Evolutionary conservation across 2,113 vertebrate species (phyloP).

Genomic region (Phasianus colchicus): DNA sequence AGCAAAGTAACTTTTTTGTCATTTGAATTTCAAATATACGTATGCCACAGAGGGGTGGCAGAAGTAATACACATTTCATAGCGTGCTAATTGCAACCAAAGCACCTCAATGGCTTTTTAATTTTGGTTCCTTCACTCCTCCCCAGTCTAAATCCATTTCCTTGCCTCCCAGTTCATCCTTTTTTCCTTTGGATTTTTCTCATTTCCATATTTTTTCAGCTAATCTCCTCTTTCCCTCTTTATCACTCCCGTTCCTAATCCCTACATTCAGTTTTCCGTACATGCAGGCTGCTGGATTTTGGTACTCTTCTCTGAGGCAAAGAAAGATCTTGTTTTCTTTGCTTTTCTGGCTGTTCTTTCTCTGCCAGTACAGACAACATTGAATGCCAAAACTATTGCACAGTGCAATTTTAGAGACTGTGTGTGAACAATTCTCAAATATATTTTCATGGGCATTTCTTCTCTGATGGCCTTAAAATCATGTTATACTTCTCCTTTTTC

Average conservation of each 20-base stretch:
- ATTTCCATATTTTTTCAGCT: neutral
- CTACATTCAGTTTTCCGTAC: neutral
- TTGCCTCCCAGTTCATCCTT: neutral
- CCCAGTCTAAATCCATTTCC: neutral
- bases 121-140: neutral
- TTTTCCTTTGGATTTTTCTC: neutral
- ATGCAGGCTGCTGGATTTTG: neutral
- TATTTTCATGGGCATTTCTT: neutral
- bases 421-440: rapidly evolving
- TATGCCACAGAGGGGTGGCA: neutral
- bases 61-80: neutral
- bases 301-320: neutral
- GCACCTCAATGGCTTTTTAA: neutral
- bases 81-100: neutral
- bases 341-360: neutral
- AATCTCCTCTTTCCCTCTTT: neutral
- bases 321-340: neutral
- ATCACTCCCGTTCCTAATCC: neutral
- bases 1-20: neutral
- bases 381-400: neutral
- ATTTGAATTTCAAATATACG: neutral
- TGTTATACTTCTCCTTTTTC: neutral
- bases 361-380: neutral
- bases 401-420: neutral
- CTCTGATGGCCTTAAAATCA: neutral